Percentiles rank a stretch among this genome's conserved stretches.
These are phyloP conservation scores for Lordiphosa clarofinis DNA, from an alignment of 1,140 invertebrate genomes.

Conservation along the genomic window DNA sequence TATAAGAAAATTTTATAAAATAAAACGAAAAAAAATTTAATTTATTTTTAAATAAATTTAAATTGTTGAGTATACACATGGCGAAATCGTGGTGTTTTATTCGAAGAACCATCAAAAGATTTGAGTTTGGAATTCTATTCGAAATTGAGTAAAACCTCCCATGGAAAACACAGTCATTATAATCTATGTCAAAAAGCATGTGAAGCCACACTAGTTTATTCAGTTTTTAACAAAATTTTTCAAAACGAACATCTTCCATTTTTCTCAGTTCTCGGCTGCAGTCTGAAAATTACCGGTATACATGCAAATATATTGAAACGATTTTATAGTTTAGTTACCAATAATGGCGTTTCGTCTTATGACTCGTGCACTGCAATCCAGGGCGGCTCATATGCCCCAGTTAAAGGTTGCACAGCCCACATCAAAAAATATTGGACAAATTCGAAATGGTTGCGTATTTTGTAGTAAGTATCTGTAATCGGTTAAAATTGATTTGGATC, in stretches of 20 bases:
- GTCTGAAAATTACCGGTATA: background rate
- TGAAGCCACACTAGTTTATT: no score
- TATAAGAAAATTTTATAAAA: conserved; percentile 68
- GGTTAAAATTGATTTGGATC: background rate
- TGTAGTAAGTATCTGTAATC: conserved; percentile 9
- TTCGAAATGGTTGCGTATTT: conserved; percentile 5
- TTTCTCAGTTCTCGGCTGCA: background rate
- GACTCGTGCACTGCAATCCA: background rate
- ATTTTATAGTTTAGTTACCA: no score
- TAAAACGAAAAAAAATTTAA: conserved; percentile 44
- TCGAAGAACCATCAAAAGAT: background rate
- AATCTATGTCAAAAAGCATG: no score
- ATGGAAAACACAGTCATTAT: no score
- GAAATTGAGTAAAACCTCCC: background rate
- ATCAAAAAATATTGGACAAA: no score
- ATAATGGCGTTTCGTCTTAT: conserved; percentile 31
- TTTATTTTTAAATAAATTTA: conserved; percentile 69
- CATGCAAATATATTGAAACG: no score
- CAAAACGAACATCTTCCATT: background rate
- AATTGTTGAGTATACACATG: conserved; percentile 52
- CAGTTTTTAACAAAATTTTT: conserved; percentile 9
- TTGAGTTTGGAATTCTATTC: no score
- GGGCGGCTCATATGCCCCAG: background rate
- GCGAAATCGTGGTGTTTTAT: background rate
- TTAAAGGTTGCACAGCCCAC: conserved; percentile 16